These are phyloP conservation scores for Heliconius sara DNA, from an alignment of 2,888 invertebrate species.

Conservation along the genomic window DNA sequence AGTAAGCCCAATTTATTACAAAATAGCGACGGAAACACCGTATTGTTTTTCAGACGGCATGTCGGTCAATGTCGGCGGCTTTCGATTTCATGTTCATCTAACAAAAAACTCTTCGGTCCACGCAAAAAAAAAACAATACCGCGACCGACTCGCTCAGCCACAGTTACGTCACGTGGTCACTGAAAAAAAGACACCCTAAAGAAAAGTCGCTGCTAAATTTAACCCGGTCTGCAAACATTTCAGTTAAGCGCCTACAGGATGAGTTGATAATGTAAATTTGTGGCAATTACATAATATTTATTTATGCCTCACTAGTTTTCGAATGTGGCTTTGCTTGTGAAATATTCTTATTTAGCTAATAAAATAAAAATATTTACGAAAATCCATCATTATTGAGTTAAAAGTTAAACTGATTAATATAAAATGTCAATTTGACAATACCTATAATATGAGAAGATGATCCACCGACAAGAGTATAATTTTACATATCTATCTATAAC, in stretches of 20 bases:
- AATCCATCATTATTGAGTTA: neutral
- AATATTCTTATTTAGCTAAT: neutral
- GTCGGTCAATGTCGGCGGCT: constrained; percentile 78
- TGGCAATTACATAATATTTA: neutral
- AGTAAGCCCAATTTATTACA: constrained; percentile 49
- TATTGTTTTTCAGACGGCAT: constrained; percentile 73
- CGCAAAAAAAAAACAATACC: constrained; percentile 33
- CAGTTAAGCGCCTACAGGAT: neutral
- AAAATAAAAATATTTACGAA: neutral
- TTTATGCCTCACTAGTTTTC: neutral
- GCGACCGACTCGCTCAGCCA: constrained; percentile 40
- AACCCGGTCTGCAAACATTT: neutral
- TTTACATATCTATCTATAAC: no score
- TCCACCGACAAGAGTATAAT: constrained; percentile 17
- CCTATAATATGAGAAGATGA: neutral
- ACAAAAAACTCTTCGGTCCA: constrained; percentile 43
- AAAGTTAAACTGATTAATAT: neutral
- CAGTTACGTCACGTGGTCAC: constrained; percentile 27
- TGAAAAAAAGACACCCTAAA: constrained; percentile 29
- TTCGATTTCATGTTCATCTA: constrained; percentile 63
- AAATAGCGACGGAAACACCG: constrained; percentile 54
- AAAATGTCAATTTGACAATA: neutral
- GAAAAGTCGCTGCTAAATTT: constrained; percentile 16
- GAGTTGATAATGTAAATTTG: constrained; percentile 27
- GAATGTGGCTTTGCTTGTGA: neutral